Evolutionary conservation across 2,888 invertebrate genomes (phyloP).

Genomic region (Litoditis marina): DNA sequence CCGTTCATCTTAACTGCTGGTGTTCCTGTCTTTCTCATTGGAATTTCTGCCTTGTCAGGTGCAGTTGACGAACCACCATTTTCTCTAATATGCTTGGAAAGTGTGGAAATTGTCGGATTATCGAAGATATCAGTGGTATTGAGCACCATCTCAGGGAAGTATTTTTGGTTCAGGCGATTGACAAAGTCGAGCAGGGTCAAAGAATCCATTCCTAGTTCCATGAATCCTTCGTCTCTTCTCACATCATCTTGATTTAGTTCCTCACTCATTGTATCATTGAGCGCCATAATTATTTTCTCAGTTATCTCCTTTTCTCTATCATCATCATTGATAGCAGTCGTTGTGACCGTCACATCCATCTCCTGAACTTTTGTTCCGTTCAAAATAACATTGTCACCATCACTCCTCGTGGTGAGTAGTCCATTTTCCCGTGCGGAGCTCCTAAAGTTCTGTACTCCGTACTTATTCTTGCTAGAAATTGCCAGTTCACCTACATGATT

Average conservation of each 20-base stretch:
- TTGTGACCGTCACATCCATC: too few species aligned
- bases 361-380: conserved; percentile 22
- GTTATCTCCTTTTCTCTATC: background rate
- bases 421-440: too few species aligned
- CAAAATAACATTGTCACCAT: background rate
- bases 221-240: conserved; percentile 26
- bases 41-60: too few species aligned
- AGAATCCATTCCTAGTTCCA: conserved; percentile 57
- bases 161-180: conserved; percentile 41
- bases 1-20: too few species aligned
- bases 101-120: too few species aligned
- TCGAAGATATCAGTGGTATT: conserved; percentile 44
- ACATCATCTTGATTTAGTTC: conserved; percentile 4
- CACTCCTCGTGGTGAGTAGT: too few species aligned
- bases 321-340: background rate
- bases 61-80: too few species aligned
- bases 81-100: too few species aligned
- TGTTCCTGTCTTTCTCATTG: too few species aligned
- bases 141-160: conserved; percentile 26
- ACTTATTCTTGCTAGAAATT: too few species aligned
- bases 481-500: too few species aligned
- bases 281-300: background rate
- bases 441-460: too few species aligned
- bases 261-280: conserved; percentile 2
- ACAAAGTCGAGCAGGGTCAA: conserved; percentile 52